Percentiles rank a stretch among this genome's conserved stretches.
These are phyloP conservation scores for Torymus auratus DNA, from an alignment of 2,888 invertebrate genomes.

Conservation along the genomic window DNA sequence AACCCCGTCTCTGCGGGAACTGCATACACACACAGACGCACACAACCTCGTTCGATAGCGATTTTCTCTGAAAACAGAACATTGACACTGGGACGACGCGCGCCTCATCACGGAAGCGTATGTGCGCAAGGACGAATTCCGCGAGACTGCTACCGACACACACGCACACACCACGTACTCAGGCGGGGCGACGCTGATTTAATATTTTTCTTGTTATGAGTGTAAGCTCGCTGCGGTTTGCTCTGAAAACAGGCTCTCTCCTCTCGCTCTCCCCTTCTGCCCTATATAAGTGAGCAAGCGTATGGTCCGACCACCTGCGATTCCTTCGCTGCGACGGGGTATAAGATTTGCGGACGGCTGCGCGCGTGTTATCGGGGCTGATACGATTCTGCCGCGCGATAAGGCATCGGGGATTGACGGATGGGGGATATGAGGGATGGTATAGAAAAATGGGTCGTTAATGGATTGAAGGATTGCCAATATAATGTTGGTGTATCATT, in stretches of 20 bases:
- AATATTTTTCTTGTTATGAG: conserved; percentile 75
- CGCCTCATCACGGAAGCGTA: neutral
- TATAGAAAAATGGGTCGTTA: too few species aligned
- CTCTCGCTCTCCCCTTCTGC: neutral
- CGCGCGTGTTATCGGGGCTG: conserved; percentile 23
- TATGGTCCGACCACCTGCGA: conserved; percentile 35
- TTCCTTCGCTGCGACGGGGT: neutral
- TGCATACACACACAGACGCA: neutral
- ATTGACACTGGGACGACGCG: conserved; percentile 26
- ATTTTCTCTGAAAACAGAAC: conserved; percentile 50
- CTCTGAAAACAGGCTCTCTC: conserved; percentile 71
- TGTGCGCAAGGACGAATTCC: neutral
- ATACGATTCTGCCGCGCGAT: conserved; percentile 35
- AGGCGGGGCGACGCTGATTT: conserved; percentile 67
- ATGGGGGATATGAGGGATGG: too few species aligned
- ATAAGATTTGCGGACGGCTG: conserved; percentile 30
- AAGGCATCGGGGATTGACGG: neutral
- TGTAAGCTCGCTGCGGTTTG: conserved; percentile 72
- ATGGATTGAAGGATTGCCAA: too few species aligned
- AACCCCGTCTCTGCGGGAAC: neutral
- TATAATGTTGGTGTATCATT: too few species aligned
- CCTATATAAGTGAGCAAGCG: neutral
- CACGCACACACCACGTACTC: neutral
- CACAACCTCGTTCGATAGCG: neutral
- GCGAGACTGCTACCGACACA: neutral